A percentile compares a stretch with the other conserved stretches of the same genome.
Conservation (phyloP, 2,888 invertebrate genomes). For the Netelia fuscicornis region DNA sequence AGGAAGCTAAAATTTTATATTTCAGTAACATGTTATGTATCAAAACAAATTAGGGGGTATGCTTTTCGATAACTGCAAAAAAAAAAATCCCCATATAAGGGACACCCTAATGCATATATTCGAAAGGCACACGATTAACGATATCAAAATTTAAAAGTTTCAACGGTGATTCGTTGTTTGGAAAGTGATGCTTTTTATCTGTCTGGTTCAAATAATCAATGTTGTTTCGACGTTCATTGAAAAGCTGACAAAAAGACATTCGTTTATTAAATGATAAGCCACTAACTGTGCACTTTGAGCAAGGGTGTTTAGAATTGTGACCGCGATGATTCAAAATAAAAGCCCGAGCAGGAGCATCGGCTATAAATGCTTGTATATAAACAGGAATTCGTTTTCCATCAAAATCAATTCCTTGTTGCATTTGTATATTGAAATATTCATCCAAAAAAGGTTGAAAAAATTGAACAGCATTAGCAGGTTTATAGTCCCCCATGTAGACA, state of each 20-base stretch:
- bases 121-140: slow-evolving; percentile 58
- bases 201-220: slow-evolving; percentile 17
- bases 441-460: slow-evolving; percentile 59
- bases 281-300: slow-evolving; percentile 56
- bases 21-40: too few relatives aligned
- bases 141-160: slow-evolving; percentile 34
- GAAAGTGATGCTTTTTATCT: slow-evolving; percentile 18
- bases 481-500: slow-evolving; percentile 43
- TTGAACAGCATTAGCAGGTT: slow-evolving; percentile 37
- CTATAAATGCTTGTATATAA: slow-evolving; percentile 58
- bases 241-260: slow-evolving; percentile 13
- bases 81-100: too few relatives aligned
- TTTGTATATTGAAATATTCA: slow-evolving; percentile 28
- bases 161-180: slow-evolving; percentile 12
- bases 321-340: slow-evolving; percentile 17
- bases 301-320: slow-evolving; percentile 52
- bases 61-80: too few relatives aligned
- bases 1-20: too few relatives aligned
- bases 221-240: slow-evolving; percentile 11
- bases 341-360: slow-evolving; percentile 65
- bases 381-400: slow-evolving; percentile 34
- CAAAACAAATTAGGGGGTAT: too few relatives aligned
- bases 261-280: slow-evolving; percentile 3
- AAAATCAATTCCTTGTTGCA: slow-evolving; percentile 44
- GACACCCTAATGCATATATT: slow-evolving; percentile 40